phyloP scores from a whole-genome alignment of 2,797 vertebrate species.

The Coregonus suidteri region DNA sequence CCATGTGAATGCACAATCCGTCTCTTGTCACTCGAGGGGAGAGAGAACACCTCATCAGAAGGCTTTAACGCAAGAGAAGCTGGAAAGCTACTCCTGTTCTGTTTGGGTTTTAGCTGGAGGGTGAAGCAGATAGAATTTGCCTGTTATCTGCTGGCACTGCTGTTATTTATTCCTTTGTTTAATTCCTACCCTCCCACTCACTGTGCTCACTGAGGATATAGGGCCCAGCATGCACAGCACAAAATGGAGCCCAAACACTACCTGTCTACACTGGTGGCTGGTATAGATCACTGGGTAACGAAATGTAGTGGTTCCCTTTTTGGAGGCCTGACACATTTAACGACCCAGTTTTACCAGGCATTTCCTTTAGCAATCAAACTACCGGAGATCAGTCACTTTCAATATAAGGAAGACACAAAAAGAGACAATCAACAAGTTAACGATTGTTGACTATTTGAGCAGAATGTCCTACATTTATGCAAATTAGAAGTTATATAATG shows the following conservation, averaged over 20 bases:
- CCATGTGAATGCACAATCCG: constrained; percentile 55
- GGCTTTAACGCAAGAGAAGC: constrained; percentile 45
- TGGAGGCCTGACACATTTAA: not conserved
- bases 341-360: not conserved
- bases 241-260: constrained; percentile 23
- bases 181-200: constrained; percentile 64
- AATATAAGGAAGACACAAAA: not conserved
- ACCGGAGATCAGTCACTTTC: not conserved
- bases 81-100: constrained; percentile 45
- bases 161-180: constrained; percentile 68
- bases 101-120: constrained; percentile 56
- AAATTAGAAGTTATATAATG: too few relatives aligned
- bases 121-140: constrained; percentile 62
- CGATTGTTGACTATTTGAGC: not conserved
- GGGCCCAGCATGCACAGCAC: constrained; percentile 36
- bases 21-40: constrained; percentile 58
- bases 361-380: not conserved
- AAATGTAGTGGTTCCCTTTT: not conserved
- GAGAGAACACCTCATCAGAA: constrained; percentile 29
- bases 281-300: not conserved
- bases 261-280: not conserved
- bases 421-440: constrained; percentile 1
- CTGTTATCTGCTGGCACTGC: constrained; percentile 61
- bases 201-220: constrained; percentile 36
- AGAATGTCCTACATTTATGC: not conserved